A percentile compares a stretch with the other conserved stretches of the same genome.
These are phyloP conservation scores for Canis aureus DNA, from an alignment of 2,113 vertebrate species.

Conservation along the genomic window DNA sequence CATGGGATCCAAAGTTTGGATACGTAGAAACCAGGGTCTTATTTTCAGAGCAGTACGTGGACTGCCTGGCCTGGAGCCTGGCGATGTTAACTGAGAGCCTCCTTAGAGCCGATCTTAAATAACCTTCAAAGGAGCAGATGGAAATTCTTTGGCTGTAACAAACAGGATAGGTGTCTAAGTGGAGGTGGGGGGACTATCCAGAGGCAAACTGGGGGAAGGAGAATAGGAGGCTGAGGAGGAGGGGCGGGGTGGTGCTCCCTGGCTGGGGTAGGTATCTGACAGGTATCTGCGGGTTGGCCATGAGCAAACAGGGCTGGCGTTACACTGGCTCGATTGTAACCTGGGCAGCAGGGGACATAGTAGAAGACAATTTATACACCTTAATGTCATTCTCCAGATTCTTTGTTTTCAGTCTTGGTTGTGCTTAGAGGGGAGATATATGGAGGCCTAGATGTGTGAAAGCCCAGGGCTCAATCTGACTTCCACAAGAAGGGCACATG, in stretches of 20 bases:
- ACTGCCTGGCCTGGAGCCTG: not conserved
- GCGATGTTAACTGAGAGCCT: too few species aligned
- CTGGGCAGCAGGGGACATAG: not conserved
- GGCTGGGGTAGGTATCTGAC: rapidly evolving
- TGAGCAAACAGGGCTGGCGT: not conserved
- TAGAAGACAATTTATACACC: not conserved
- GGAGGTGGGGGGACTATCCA: not conserved
- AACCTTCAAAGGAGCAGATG: not conserved
- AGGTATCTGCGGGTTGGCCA: too few species aligned
- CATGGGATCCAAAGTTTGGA: not conserved
- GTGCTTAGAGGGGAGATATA: not conserved
- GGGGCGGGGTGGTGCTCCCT: too few species aligned
- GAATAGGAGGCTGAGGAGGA: not conserved
- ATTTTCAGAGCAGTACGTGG: not conserved
- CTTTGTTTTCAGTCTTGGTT: not conserved
- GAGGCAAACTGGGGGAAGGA: not conserved
- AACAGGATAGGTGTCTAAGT: not conserved
- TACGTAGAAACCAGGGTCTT: not conserved
- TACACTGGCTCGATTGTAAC: not conserved
- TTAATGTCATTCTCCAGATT: not conserved
- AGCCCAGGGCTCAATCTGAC: not conserved
- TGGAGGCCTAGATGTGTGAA: not conserved
- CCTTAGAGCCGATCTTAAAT: not conserved
- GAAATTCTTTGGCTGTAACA: not conserved
- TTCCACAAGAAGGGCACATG: not conserved